Base-by-base conservation (phyloP, 2,888 invertebrate species). In the Lasioglossum villosulum region DNA sequence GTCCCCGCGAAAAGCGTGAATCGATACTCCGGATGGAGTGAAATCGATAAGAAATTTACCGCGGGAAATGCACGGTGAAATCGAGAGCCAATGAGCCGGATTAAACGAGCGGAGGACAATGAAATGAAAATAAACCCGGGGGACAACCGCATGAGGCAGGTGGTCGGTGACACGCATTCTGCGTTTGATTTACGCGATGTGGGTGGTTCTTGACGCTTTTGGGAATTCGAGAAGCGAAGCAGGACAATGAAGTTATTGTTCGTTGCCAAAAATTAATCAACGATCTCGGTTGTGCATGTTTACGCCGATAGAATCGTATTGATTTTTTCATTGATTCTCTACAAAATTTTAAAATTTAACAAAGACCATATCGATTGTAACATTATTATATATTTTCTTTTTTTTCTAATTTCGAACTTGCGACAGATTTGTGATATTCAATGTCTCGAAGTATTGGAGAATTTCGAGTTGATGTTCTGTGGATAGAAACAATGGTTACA, bases 31-130 rank as follows among this genome's bases (percentile, higher is more conserved):
- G 78, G 75, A 81, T 70, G 68, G 78, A 81, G 78, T 73, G 74
- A 79, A 86, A 86, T 86, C 86, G 82, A 82, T 76, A 75, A 79
- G 82, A 72, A 48, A 86, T 81, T 76, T 73, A 83, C 71, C 80
- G 48, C 75, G 71, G 76, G 78, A 39, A 77, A 72, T 66, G 45
- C 23, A 16, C 30, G 42, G 81, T 63, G 83, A 88, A 86, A 88
- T 88, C 77, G 71, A n/a, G 42, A 72, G 37, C 77, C 84, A 80
- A 89, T 73, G 82, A 88, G 71, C n/a, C 52, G 79, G 81, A 80
- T 74, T 87, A 77, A 82, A 83, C 71, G 75, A 37, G n/a, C 42
- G 63, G 66, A 23, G 34, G 27, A 68, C 68, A 34, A 82, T 77
- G 30, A 74, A 78, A 77, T 79, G 37, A 86, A 82, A 78, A 75